Conservation (phyloP, 2,113 vertebrate species). For the Macrotus californicus region DNA sequence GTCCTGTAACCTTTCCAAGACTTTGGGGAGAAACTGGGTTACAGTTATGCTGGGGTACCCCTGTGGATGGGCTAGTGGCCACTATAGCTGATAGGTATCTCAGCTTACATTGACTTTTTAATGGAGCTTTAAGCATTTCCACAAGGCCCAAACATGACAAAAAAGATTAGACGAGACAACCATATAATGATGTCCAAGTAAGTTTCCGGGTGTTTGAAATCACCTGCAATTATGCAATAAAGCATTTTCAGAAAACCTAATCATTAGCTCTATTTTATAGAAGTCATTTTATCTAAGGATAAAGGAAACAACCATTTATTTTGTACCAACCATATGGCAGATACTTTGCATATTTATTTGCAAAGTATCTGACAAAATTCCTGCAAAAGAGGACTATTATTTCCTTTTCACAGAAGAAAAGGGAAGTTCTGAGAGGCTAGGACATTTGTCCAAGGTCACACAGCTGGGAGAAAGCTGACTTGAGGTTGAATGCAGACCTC, state of each 20-base stretch:
- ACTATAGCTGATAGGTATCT: not conserved
- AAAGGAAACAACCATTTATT: not conserved
- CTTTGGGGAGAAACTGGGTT: constrained; percentile 32
- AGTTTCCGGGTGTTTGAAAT: constrained; percentile 9
- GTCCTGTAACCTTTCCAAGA: constrained; percentile 60
- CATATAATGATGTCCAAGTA: not conserved
- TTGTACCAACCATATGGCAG: not conserved
- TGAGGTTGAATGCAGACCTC: not conserved
- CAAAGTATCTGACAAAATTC: not conserved
- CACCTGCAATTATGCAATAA: not conserved
- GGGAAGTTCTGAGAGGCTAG: not conserved
- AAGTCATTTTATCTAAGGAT: not conserved
- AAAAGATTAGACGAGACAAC: not conserved
- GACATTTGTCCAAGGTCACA: not conserved
- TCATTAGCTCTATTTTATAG: not conserved
- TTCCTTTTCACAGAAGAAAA: constrained; percentile 1
- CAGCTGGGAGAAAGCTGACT: not conserved
- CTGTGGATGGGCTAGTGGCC: not conserved
- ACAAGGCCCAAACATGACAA: not conserved
- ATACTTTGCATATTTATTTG: not conserved
- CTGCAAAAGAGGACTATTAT: not conserved
- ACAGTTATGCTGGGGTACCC: not conserved
- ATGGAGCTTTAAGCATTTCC: not conserved
- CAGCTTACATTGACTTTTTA: not conserved
- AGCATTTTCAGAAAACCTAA: not conserved